Percentiles rank a stretch among this genome's conserved stretches.
phyloP scores from a whole-genome alignment of 1,140 invertebrate genomes.

The Eumaeus atala region DNA sequence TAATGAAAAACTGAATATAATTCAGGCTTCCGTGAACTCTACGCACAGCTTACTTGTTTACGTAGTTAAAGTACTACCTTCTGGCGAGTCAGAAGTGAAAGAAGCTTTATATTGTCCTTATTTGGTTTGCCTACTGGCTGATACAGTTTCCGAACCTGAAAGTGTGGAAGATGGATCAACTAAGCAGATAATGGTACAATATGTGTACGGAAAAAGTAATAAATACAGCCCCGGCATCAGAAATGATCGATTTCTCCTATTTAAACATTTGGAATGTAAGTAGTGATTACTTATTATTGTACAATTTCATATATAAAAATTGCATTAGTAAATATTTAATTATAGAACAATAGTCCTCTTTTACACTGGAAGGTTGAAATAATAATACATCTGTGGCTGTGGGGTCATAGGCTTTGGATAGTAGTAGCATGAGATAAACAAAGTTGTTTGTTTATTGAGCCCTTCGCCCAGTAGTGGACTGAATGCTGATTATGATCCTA shows the following conservation, averaged over 20 bases:
- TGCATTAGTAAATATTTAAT: too few species aligned
- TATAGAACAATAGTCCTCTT: too few species aligned
- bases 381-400: too few species aligned
- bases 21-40: constrained; percentile 86
- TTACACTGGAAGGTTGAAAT: too few species aligned
- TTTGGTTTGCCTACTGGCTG: constrained; percentile 76
- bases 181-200: constrained; percentile 85
- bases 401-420: too few species aligned
- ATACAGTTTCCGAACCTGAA: constrained; percentile 66
- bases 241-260: constrained; percentile 81
- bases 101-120: constrained; percentile 74
- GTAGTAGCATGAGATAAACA: too few species aligned
- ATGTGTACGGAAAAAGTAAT: constrained; percentile 82
- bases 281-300: constrained; percentile 22
- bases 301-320: constrained; percentile 1
- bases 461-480: too few species aligned
- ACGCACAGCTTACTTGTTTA: constrained; percentile 79
- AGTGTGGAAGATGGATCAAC: constrained; percentile 73
- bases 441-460: too few species aligned
- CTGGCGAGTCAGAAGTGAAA: constrained; percentile 33
- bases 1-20: constrained; percentile 77
- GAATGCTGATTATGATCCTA: too few species aligned
- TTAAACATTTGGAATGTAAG: constrained; percentile 88
- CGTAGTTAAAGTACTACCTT: constrained; percentile 73
- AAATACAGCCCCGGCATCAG: constrained; percentile 75